Percentiles rank a stretch among this genome's conserved stretches.
phyloP scores from a whole-genome alignment of 2,888 invertebrate species.

The Tenthredo mesomela region DNA sequence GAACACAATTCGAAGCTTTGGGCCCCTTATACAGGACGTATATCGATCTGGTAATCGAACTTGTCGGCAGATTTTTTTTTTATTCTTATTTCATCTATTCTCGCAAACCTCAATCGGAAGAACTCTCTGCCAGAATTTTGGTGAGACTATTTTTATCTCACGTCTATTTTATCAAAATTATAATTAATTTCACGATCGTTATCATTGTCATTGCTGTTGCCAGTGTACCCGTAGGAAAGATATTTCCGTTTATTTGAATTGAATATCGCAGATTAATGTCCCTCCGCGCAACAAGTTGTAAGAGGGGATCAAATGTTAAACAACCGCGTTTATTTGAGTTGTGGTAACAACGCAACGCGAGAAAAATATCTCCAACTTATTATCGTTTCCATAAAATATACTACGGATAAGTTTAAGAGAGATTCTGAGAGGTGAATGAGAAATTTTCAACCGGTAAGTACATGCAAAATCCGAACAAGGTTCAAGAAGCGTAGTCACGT shows the following conservation, averaged over 20 bases:
- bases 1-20: not conserved
- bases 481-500: not conserved
- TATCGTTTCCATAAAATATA: slow-evolving; percentile 20
- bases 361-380: not conserved
- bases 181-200: not conserved
- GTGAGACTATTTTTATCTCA: not conserved
- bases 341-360: not conserved
- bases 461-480: not conserved
- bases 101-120: not conserved
- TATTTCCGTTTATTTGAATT: not conserved
- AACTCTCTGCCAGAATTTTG: not conserved
- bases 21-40: not conserved
- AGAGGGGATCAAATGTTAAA: slow-evolving; percentile 26
- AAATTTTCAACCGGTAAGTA: not conserved
- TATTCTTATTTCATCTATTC: not conserved
- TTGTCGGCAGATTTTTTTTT: not conserved
- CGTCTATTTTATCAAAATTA: not conserved
- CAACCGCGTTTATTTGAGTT: not conserved
- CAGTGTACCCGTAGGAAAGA: not conserved
- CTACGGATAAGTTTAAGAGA: not conserved
- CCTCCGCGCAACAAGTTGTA: slow-evolving; percentile 30
- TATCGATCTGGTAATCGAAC: not conserved
- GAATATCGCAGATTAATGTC: not conserved
- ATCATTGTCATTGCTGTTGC: not conserved
- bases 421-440: not conserved